Evolutionary conservation across 2,113 vertebrate genomes (phyloP).

Genomic region (Alaudala cheleensis): DNA sequence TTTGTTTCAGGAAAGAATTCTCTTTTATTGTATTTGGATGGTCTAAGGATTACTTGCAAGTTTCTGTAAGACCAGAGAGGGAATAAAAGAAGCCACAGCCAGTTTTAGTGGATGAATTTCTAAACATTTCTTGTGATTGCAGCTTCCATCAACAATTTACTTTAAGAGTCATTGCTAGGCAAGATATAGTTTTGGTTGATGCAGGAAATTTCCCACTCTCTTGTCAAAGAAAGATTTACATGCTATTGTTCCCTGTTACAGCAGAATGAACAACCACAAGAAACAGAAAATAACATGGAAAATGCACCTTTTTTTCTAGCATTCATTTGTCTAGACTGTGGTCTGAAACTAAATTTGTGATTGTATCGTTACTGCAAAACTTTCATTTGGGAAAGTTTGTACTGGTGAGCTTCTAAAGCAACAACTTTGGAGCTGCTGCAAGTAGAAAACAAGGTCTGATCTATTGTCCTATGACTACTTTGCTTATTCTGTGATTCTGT

Average conservation of each 20-base stretch:
- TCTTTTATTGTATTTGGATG: background rate
- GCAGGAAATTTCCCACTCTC: background rate
- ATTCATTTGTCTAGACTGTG: background rate
- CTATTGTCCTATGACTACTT: background rate
- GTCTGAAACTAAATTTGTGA: background rate
- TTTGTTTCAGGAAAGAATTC: background rate
- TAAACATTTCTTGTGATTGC: background rate
- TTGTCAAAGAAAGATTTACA: background rate
- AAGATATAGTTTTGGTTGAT: background rate
- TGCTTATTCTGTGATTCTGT: background rate
- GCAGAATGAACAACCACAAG: background rate
- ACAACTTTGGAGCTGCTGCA: background rate
- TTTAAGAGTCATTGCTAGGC: background rate
- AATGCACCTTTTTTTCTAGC: background rate
- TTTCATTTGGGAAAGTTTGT: background rate
- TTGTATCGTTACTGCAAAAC: background rate
- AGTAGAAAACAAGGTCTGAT: background rate
- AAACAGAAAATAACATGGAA: background rate
- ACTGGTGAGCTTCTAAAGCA: background rate
- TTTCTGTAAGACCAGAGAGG: background rate
- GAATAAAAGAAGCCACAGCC: background rate
- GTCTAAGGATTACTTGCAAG: background rate
- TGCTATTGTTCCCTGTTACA: background rate
- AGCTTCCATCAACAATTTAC: background rate
- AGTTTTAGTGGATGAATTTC: background rate